Conservation (phyloP, 2,797 vertebrate genomes). For the Leucoraja ocellata region DNA sequence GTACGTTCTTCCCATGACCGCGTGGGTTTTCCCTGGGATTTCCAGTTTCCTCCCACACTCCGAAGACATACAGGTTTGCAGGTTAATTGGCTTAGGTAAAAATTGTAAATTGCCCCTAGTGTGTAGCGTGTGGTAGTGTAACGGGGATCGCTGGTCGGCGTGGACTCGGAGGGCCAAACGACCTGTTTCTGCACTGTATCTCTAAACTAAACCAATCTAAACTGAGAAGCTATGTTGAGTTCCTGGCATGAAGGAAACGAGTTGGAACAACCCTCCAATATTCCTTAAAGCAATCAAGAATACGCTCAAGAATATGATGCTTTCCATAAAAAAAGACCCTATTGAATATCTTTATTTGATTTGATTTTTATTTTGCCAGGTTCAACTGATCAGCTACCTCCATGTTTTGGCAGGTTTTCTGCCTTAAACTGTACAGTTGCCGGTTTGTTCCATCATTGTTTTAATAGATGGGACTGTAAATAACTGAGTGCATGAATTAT, state of each 20-base stretch:
- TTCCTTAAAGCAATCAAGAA: not conserved
- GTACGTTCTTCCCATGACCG: too few relatives aligned
- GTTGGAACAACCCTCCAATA: not conserved
- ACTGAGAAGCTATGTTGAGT: not conserved
- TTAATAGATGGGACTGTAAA: conserved; percentile 18
- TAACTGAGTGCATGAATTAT: conserved; percentile 21
- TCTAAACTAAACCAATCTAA: too few relatives aligned
- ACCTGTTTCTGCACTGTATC: too few relatives aligned
- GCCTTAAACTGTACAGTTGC: conserved; percentile 15
- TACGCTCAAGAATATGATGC: not conserved
- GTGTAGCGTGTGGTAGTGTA: too few relatives aligned
- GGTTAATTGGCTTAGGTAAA: too few relatives aligned
- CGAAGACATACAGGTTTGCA: too few relatives aligned
- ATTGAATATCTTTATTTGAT: conserved; percentile 2
- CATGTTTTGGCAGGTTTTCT: not conserved
- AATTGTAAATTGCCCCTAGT: too few relatives aligned
- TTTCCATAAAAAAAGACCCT: not conserved
- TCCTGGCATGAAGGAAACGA: not conserved
- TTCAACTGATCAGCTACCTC: conserved; percentile 36
- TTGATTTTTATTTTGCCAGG: not conserved
- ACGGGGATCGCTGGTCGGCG: too few relatives aligned
- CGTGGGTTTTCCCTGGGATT: too few relatives aligned
- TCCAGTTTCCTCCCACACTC: too few relatives aligned
- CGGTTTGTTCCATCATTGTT: not conserved
- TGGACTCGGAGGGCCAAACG: too few relatives aligned